Conservation (phyloP, 37 sponge, comb jelly and placozoan genomes). For the Theonella swinhoei region DNA sequence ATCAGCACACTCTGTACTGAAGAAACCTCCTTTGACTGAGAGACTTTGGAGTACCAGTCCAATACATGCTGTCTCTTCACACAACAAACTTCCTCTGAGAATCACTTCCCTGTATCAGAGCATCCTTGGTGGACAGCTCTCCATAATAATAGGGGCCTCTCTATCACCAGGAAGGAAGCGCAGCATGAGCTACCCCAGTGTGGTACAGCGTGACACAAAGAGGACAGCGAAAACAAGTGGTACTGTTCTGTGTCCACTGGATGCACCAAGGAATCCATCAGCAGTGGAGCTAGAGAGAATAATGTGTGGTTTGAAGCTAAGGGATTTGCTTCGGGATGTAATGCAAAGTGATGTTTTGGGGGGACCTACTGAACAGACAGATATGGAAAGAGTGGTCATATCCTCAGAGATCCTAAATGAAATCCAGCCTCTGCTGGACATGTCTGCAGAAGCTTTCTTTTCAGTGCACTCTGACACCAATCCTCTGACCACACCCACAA, state of each 20-base stretch:
- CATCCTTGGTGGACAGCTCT: slow-evolving; percentile 22
- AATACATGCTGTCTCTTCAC: background rate
- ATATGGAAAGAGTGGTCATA: background rate
- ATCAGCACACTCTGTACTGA: background rate
- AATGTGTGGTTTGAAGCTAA: background rate
- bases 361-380: background rate
- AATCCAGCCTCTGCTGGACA: slow-evolving; percentile 5
- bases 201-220: background rate
- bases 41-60: background rate
- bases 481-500: slow-evolving; percentile 48
- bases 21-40: background rate
- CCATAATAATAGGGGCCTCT: slow-evolving; percentile 33
- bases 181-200: background rate
- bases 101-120: slow-evolving; percentile 45
- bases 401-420: background rate
- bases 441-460: slow-evolving; percentile 25
- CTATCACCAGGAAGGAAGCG: background rate
- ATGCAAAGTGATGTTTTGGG: background rate
- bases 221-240: background rate
- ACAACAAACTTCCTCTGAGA: slow-evolving; percentile 18
- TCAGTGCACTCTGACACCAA: slow-evolving; percentile 36
- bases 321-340: background rate
- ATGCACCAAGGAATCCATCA: background rate
- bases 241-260: background rate
- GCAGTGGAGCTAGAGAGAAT: background rate